Percentiles rank a stretch among this genome's conserved stretches.
These are phyloP conservation scores for Crax fasciolata DNA, from an alignment of 2,797 vertebrate species.

Conservation along the genomic window DNA sequence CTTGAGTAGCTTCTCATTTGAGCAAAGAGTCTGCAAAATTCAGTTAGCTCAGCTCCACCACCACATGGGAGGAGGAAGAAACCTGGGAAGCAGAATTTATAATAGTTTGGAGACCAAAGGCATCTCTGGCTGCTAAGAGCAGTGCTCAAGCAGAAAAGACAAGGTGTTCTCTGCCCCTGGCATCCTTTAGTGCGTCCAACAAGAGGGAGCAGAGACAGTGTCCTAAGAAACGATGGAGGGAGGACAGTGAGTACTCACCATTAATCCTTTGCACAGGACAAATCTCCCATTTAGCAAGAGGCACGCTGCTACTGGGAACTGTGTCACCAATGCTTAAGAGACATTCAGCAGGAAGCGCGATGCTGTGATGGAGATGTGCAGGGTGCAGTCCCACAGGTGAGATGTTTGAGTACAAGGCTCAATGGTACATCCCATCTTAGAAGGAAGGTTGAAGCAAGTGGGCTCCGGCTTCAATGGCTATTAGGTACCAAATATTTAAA, in stretches of 20 bases:
- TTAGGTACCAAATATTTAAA: neutral
- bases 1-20: neutral
- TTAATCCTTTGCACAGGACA: neutral
- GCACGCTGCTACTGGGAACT: neutral
- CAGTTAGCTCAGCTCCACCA: neutral
- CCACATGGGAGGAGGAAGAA: neutral
- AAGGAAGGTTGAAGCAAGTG: neutral
- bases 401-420: neutral
- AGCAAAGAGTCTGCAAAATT: neutral
- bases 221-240: neutral
- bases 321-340: neutral
- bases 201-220: neutral
- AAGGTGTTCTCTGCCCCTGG: neutral
- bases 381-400: neutral
- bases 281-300: neutral
- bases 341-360: neutral
- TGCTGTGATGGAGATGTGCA: accelerated
- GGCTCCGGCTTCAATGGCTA: neutral
- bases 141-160: neutral
- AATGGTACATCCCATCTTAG: neutral
- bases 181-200: neutral
- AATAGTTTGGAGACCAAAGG: neutral
- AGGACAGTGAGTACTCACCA: neutral
- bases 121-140: neutral
- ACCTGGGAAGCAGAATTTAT: neutral